phyloP scores from a whole-genome alignment of 2,113 vertebrate species.

The Misgurnus mizolepis region DNA sequence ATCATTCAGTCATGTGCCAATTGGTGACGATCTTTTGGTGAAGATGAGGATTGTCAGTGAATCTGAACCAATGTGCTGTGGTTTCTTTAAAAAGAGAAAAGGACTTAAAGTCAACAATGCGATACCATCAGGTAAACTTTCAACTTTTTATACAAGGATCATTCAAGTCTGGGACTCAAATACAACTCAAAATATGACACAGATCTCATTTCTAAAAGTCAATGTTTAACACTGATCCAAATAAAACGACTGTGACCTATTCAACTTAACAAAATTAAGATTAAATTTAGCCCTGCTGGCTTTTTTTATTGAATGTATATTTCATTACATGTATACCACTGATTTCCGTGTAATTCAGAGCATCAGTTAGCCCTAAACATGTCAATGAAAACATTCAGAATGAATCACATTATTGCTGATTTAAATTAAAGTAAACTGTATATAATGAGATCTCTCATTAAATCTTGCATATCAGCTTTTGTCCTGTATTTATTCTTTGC shows the following conservation, averaged over 20 bases:
- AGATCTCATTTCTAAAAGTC: too few relatives aligned
- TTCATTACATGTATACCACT: conserved; percentile 18
- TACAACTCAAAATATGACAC: too few relatives aligned
- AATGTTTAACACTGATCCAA: background rate
- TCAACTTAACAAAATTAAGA: background rate
- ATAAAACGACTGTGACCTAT: background rate
- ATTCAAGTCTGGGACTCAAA: too few relatives aligned
- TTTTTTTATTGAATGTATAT: background rate
- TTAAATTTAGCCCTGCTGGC: background rate
- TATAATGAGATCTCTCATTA: conserved; percentile 22
- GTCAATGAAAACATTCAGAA: background rate
- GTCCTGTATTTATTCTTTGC: background rate
- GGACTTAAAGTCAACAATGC: background rate
- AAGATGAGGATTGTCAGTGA: background rate
- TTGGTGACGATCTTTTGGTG: background rate
- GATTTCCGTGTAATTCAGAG: conserved; percentile 12
- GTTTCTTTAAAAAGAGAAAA: background rate
- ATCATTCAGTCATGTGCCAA: background rate
- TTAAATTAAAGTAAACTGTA: conserved; percentile 9
- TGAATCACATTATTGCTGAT: conserved; percentile 12
- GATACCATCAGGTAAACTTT: background rate
- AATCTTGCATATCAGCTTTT: background rate
- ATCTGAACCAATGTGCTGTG: background rate
- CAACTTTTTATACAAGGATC: background rate
- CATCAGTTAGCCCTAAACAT: conserved; percentile 8